Base-by-base conservation (phyloP, 2,113 vertebrate species). In the Lamprotornis superbus region DNA sequence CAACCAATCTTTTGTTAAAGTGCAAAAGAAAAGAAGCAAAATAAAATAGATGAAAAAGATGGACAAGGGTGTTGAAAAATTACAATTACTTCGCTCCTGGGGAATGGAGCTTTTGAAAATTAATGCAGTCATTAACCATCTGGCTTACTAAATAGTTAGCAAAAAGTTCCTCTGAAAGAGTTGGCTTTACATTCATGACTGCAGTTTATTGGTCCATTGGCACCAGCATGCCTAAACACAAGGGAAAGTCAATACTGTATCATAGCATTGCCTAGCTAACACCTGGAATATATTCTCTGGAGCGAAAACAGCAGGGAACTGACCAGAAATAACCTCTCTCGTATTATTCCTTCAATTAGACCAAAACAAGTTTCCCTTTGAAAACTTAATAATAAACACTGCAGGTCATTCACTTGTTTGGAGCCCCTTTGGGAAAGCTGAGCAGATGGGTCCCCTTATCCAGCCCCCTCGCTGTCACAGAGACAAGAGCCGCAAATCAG, bases 371-470 rank as follows among this genome's bases (percentile, higher is more conserved):
- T 98, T 98, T 98, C 97, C 94, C 97, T 98, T 98, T 98, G 98
- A 98, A 98, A 98, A 98, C 97, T 98, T 98, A 98, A 98, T 98
- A 98, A 98, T 98, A 98, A 98, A 98, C 98, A 98, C 97, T 98
- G 97, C 97, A 97, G 97, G 98, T 98, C 98, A 98, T 98, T 98
- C 98, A 97, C 98, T 98, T 97, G 97, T 98, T 98, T 94, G 93
- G 97, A 97, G 96, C 95, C 96, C 98, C 97, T 97, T 98, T 97
- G 97, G 97, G 98, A 98, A 91, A 94, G 83, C 74, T 57, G 75
- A 98, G 97, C 98, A 98, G 98, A 98, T 98, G 98, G 97, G 97
- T 97, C 84, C 97, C 97, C 96, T 98, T 97, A 97, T 96, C 96
- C 81, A 95, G 97, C 94, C 96, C 97, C 96, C 96, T 98, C 5